Evolutionary conservation across 2,888 invertebrate species (phyloP).

Genomic region (Byasa hedistus): DNA sequence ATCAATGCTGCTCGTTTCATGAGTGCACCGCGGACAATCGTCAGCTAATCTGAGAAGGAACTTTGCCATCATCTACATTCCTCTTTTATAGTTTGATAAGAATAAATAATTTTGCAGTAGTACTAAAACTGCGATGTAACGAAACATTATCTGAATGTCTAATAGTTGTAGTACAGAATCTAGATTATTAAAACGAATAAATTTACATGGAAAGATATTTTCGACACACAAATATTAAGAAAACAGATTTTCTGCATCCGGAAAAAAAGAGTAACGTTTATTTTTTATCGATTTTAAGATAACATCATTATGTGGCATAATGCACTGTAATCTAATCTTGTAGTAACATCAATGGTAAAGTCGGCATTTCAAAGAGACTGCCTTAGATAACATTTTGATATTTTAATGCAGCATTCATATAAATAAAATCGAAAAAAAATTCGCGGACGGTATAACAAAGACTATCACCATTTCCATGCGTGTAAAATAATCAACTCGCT

Average conservation of each 20-base stretch:
- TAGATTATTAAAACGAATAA: neutral
- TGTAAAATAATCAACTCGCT: neutral
- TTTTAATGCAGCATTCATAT: neutral
- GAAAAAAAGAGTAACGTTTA: neutral
- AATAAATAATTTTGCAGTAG: neutral
- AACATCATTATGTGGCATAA: neutral
- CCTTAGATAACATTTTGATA: neutral
- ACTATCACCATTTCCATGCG: neutral
- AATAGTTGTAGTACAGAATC: neutral
- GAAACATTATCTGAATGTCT: neutral
- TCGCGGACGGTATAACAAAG: neutral
- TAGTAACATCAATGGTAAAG: neutral
- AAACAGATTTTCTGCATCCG: neutral
- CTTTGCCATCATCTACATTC: neutral
- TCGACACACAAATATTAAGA: neutral
- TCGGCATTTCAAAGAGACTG: neutral
- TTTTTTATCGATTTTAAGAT: neutral
- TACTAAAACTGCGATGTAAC: neutral
- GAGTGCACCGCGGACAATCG: neutral
- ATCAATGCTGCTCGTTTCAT: slow-evolving; percentile 1
- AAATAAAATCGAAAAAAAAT: neutral
- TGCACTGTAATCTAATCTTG: neutral
- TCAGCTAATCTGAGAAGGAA: neutral
- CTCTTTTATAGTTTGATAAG: neutral
- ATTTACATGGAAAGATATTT: neutral